Evolutionary conservation across 1,140 invertebrate genomes (phyloP).

Genomic region (Chrysopa pallens): DNA sequence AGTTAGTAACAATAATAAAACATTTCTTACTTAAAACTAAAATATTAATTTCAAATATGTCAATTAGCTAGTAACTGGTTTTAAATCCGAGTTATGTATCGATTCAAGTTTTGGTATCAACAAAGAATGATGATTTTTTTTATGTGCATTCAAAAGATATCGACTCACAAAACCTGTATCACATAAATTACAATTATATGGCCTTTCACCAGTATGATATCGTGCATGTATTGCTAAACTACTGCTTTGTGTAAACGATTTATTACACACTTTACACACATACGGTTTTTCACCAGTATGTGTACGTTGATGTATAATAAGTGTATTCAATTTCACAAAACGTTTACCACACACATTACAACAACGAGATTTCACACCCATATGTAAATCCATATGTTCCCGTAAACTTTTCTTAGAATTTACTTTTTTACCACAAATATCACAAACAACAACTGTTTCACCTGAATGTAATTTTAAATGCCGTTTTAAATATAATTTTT

Average conservation of each 20-base stretch:
- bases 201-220: constrained; percentile 11
- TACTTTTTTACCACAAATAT: neutral
- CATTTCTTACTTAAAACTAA: too few relatives aligned
- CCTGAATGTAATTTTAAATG: too few relatives aligned
- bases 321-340: constrained; percentile 41
- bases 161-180: constrained; percentile 35
- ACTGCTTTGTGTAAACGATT: constrained; percentile 13
- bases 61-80: too few relatives aligned
- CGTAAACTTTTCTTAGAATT: neutral
- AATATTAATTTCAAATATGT: too few relatives aligned
- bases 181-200: constrained; percentile 29
- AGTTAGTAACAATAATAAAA: too few relatives aligned
- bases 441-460: neutral
- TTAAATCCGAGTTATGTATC: too few relatives aligned
- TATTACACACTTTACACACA: constrained; percentile 9
- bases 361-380: constrained; percentile 19
- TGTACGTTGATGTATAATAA: constrained; percentile 27
- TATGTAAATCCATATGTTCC: constrained; percentile 20
- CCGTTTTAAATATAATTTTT: too few relatives aligned
- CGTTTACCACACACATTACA: constrained; percentile 28
- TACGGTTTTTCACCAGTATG: constrained; percentile 12
- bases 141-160: constrained; percentile 33
- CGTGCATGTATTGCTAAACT: constrained; percentile 14
- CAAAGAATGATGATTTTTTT: constrained; percentile 35
- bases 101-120: too few relatives aligned